Evolutionary conservation across 1,140 invertebrate genomes (phyloP), one percentile per base, ranked within the genome.

Genomic region (Heliconius melpomene): DNA sequence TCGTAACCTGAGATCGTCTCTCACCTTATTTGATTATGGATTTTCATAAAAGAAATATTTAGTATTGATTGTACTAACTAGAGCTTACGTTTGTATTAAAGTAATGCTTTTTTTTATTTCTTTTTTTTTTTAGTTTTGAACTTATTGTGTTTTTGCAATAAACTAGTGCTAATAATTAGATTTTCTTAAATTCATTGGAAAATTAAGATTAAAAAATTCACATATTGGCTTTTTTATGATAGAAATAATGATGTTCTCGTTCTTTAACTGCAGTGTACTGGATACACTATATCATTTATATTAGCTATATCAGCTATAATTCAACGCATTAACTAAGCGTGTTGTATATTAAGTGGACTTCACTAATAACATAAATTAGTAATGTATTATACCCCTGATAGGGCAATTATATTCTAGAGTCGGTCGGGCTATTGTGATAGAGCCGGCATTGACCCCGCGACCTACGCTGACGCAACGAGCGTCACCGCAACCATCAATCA

Each of bases 401-500:
- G 60, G 60, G 26, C 60, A 66, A 66, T 66, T 66, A 66, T 66
- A 26, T 66, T 29, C 60, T 66, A 26, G 60, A 66, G 60, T 66
- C 40, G 60, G 60, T 20, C 13, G 11, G 11, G 26, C 60, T 26
- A 29, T 66, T 66, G 60, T 66, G 60, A 66, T 26, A 72, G 52
- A 83, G 84, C 79, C 86, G 92, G 85, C 92, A 93, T 91, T 93
- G 92, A 93, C 92, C 92, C 85, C 81, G 75, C 87, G 90, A 92
- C 89, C 92, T 85, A 71, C 79, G 81, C 76, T 90, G 88, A 89
- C 88, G 89, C 84, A 88, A 88, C 85, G 78, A 87, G 78, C 89
- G 90, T 92, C 92, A 89, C 86, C 86, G 86, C 88, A 85, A 88
- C 83, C 88, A 91, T 93, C 92, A 91, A 93, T 93, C 91, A 92